phyloP scores from a whole-genome alignment of 2,113 vertebrate genomes.

The Isichthys henryi region DNA sequence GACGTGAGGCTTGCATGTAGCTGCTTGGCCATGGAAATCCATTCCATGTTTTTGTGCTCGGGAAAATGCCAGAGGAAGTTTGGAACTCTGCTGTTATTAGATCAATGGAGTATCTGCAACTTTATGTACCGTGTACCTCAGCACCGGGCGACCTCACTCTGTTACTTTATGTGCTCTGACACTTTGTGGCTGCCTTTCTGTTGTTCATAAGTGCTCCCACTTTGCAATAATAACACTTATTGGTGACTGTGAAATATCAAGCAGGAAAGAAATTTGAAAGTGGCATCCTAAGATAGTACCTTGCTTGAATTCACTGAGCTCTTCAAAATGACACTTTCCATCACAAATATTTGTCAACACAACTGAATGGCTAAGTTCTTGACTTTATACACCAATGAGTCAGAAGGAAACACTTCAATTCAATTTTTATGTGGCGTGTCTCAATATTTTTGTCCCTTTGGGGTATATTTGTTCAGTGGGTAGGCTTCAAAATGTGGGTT shows the following conservation, averaged over 20 bases:
- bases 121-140: neutral
- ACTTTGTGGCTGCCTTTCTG: neutral
- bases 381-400: neutral
- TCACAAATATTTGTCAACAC: neutral
- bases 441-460: neutral
- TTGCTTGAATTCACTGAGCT: neutral
- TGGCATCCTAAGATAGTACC: neutral
- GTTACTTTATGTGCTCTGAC: neutral
- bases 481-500: neutral
- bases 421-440: neutral
- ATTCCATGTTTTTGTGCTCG: no score
- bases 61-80: no score
- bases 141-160: neutral
- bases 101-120: neutral
- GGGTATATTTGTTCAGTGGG: neutral
- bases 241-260: neutral
- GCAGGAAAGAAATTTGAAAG: neutral
- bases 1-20: no score
- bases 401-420: neutral
- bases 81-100: neutral
- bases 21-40: no score
- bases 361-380: neutral
- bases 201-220: neutral
- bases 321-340: neutral
- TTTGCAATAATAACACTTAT: neutral